phyloP scores from a whole-genome alignment of 2,888 invertebrate species.

The Operophtera brumata region DNA sequence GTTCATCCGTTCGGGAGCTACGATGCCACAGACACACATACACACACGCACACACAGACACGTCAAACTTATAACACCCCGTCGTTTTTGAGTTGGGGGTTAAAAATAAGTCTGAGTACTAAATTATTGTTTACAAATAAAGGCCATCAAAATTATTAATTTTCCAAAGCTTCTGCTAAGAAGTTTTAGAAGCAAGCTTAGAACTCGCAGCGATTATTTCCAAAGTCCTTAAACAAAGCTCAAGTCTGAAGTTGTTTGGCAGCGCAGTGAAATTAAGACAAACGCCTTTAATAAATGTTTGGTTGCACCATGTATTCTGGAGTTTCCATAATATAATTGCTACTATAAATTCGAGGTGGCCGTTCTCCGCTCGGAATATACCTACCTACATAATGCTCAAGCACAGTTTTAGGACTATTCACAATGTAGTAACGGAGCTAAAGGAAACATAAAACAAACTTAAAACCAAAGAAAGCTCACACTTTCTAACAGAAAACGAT shows the following conservation, averaged over 20 bases:
- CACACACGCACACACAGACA: no score
- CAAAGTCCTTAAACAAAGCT: slow-evolving; percentile 21
- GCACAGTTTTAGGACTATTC: neutral
- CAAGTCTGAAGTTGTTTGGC: slow-evolving; percentile 12
- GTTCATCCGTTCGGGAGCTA: no score
- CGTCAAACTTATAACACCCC: no score
- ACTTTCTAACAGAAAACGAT: no score
- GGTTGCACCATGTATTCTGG: slow-evolving; percentile 36
- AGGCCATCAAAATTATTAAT: slow-evolving; percentile 12
- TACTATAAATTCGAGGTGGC: slow-evolving; percentile 43
- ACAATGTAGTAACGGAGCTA: neutral
- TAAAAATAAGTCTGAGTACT: no score
- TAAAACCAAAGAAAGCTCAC: no score
- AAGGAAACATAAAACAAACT: neutral
- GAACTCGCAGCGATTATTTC: slow-evolving; percentile 31
- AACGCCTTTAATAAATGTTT: slow-evolving; percentile 48
- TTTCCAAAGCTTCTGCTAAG: slow-evolving; percentile 3
- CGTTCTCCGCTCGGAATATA: slow-evolving; percentile 8
- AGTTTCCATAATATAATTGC: slow-evolving; percentile 40
- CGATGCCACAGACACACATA: no score
- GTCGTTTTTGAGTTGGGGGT: no score
- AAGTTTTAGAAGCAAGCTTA: no score
- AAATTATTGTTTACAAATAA: slow-evolving; percentile 5
- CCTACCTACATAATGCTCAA: no score
- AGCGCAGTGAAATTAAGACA: slow-evolving; percentile 44